phyloP scores from a whole-genome alignment of 2,888 invertebrate species.

The Cataglyphis albicans region DNA sequence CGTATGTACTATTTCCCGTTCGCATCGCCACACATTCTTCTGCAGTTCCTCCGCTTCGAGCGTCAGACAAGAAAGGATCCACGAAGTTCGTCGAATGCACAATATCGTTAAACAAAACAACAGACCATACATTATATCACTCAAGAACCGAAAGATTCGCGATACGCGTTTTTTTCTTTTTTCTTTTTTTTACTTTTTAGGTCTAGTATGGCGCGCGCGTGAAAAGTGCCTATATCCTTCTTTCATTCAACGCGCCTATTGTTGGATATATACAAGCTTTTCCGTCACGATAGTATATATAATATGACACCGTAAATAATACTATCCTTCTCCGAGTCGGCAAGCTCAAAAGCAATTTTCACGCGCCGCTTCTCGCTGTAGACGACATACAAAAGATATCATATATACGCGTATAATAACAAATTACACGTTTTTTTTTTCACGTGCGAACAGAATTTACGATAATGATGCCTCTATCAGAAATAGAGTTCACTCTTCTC shows the following conservation, averaged over 20 bases:
- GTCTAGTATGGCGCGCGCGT: conserved; percentile 50
- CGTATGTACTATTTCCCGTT: background rate
- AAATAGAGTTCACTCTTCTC: conserved; percentile 57
- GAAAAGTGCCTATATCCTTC: conserved; percentile 70
- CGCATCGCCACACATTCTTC: conserved; percentile 59
- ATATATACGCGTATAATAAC: conserved; percentile 70
- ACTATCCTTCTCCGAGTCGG: conserved; percentile 74
- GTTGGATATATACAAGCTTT: conserved; percentile 63
- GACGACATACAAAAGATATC: conserved; percentile 68
- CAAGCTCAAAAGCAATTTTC: conserved; percentile 79
- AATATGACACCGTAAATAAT: conserved; percentile 79
- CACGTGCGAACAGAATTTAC: conserved; percentile 67
- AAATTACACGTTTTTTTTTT: conserved; percentile 63
- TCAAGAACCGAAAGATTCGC: conserved; percentile 53
- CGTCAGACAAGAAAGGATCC: conserved; percentile 55
- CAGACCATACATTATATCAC: conserved; percentile 66
- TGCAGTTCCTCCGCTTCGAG: conserved; percentile 70
- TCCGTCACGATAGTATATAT: conserved; percentile 65
- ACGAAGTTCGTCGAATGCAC: conserved; percentile 44
- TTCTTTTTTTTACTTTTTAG: conserved; percentile 15
- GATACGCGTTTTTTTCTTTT: conserved; percentile 1
- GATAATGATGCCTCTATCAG: conserved; percentile 65
- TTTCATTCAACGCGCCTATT: conserved; percentile 35
- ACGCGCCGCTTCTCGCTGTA: conserved; percentile 69
- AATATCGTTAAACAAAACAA: conserved; percentile 69